Evolutionary conservation across 2,113 vertebrate species (phyloP), one percentile per base, ranked within the genome.

Genomic region (Poicephalus gulielmi): DNA sequence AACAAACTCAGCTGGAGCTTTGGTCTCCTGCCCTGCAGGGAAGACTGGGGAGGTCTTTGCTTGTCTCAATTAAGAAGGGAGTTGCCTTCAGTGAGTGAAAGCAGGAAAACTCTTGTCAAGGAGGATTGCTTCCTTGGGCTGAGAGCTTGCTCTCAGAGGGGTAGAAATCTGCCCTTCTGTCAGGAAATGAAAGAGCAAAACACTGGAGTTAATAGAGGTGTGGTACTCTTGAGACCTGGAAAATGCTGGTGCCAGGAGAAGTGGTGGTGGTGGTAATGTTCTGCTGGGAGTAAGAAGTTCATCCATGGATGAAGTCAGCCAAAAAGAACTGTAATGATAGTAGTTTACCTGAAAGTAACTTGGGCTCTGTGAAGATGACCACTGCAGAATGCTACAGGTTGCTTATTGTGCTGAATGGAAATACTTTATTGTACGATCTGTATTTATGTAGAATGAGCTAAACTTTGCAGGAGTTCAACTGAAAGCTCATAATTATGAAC

Each of bases 1-100:
- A 83, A 64, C 68, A 83, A 79, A 92, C 68, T 81, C 90, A 70
- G 75, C 83, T 92, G 86, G 87, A 86, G 68, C 76, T 94, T 86
- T 92, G 83, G 85, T 92, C 83, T 90, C 81, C 63, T 90, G 73
- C 62, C 82, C 74, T 4, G 1, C 35, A 77, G 89, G 70, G 37
- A 90, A 87, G 90, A 94, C 30, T n/a, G 13, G 46, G 80, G 88
- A 81, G 63, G 87, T 91, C 83, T 94, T 83, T n/a, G 35, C 86
- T 94, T 55, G 49, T 30, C 53, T 84, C 68, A 82, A 83, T 74
- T 70, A 75, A 92, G 53, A 86, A 77, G 69, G 41, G 47, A 91
- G 25, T 39, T 79, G 62, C 88, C 76, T 92, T 93, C 63, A 49
- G 53, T 33, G 25, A 77, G 63, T 59, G 66, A 84, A 86, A 46